phyloP scores from a whole-genome alignment of 2,113 vertebrate species.

The Phasianus colchicus region DNA sequence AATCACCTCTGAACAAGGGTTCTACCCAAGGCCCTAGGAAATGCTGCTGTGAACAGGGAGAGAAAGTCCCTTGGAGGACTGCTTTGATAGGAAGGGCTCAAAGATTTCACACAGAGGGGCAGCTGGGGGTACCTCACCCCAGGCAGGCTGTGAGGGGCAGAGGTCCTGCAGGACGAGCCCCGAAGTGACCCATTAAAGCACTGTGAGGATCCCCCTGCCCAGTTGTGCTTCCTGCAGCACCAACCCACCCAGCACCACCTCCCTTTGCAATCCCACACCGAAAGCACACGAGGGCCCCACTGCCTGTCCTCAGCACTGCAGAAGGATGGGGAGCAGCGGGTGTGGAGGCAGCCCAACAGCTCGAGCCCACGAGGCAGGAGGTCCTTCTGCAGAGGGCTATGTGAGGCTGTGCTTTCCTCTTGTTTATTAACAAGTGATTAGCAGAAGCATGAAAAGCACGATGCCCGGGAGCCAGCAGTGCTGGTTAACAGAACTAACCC shows the following conservation, averaged over 20 bases:
- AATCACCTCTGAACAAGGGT: not conserved
- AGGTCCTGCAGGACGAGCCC: not conserved
- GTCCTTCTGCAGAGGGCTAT: not conserved
- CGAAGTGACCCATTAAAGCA: not conserved
- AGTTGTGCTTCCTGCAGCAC: not conserved
- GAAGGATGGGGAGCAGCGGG: not conserved
- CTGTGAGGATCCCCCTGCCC: not conserved
- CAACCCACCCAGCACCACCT: not conserved
- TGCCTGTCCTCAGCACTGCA: not conserved
- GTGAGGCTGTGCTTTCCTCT: rapidly evolving
- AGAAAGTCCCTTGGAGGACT: not conserved
- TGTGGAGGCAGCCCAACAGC: not conserved
- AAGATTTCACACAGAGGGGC: not conserved
- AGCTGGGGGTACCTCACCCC: not conserved
- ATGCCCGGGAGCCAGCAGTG: not conserved
- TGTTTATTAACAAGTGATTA: not conserved
- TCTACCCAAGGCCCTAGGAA: not conserved
- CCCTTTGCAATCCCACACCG: rapidly evolving
- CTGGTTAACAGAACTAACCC: not conserved
- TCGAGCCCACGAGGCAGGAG: not conserved
- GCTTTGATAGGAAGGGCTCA: not conserved
- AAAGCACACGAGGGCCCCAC: not conserved
- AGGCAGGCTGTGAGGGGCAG: no score
- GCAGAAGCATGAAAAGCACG: not conserved
- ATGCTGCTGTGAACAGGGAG: not conserved